Evolutionary conservation across 2,113 vertebrate genomes (phyloP).

Genomic region (Tretioscincus oriximinensis): DNA sequence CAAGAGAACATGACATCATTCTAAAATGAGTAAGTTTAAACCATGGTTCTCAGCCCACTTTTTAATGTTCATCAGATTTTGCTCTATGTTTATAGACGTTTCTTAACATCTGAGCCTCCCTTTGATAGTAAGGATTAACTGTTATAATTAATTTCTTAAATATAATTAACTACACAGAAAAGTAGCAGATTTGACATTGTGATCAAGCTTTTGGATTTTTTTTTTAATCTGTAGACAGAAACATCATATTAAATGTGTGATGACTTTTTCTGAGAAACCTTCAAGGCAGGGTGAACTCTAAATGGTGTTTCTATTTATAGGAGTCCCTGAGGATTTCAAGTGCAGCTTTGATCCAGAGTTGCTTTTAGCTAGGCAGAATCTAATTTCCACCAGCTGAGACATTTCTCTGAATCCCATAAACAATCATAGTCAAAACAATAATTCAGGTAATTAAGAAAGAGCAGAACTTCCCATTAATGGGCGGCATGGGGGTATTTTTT

Average conservation of each 20-base stretch:
- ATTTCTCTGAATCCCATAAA: not conserved
- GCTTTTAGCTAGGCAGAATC: slow-evolving; percentile 1
- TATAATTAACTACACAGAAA: not conserved
- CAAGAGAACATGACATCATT: not conserved
- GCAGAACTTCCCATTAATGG: slow-evolving; percentile 2
- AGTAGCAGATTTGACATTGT: slow-evolving; percentile 1
- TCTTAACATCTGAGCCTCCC: not conserved
- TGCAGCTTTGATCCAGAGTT: not conserved
- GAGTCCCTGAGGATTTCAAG: not conserved
- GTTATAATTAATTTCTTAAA: slow-evolving; percentile 6
- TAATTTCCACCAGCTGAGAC: slow-evolving; percentile 25
- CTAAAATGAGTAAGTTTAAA: not conserved
- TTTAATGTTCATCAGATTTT: too few relatives aligned
- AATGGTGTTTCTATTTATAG: not conserved
- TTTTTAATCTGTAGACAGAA: slow-evolving; percentile 2
- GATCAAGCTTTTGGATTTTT: not conserved
- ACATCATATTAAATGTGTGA: rapidly evolving
- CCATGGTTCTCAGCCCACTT: not conserved
- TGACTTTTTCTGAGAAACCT: slow-evolving; percentile 5
- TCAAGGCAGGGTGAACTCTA: not conserved
- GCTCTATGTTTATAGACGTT: not conserved
- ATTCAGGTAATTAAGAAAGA: not conserved
- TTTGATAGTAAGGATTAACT: not conserved
- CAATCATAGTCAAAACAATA: not conserved
- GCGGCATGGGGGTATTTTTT: slow-evolving; percentile 8